Evolutionary conservation across 1,140 invertebrate genomes (phyloP).

Genomic region (Trinorchestia longiramus): DNA sequence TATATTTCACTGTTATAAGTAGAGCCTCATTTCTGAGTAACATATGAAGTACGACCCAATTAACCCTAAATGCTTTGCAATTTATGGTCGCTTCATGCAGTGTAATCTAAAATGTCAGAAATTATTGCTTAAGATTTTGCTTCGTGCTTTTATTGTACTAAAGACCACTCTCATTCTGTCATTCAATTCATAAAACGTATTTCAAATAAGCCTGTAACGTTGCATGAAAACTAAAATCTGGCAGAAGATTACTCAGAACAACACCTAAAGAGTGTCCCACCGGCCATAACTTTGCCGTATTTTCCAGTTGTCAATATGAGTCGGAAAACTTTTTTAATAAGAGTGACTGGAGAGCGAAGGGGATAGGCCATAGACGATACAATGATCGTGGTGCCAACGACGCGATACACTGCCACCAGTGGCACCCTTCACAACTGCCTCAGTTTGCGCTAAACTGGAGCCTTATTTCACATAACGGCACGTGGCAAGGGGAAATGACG

Average conservation of each 20-base stretch:
- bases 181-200: neutral
- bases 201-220: neutral
- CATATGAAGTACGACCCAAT: no score
- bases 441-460: neutral
- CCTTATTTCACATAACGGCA: neutral
- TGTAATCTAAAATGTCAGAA: neutral
- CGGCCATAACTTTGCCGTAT: constrained; percentile 42
- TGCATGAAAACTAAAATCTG: neutral
- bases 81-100: neutral
- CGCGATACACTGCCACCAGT: neutral
- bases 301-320: constrained; percentile 54
- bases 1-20: no score
- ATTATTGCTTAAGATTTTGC: neutral
- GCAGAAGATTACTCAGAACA: neutral
- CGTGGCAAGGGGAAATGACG: neutral
- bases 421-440: neutral
- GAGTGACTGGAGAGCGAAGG: constrained; percentile 26
- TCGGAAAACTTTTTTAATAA: constrained; percentile 51
- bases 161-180: neutral
- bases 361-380: constrained; percentile 29
- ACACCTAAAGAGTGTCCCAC: constrained; percentile 24
- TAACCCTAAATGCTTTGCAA: no score
- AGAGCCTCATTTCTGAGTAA: no score
- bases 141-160: no score
- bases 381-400: constrained; percentile 14